Evolutionary conservation across 2,797 vertebrate species (phyloP), one percentile per base, ranked within the genome.

Genomic region (Megaceryle alcyon): DNA sequence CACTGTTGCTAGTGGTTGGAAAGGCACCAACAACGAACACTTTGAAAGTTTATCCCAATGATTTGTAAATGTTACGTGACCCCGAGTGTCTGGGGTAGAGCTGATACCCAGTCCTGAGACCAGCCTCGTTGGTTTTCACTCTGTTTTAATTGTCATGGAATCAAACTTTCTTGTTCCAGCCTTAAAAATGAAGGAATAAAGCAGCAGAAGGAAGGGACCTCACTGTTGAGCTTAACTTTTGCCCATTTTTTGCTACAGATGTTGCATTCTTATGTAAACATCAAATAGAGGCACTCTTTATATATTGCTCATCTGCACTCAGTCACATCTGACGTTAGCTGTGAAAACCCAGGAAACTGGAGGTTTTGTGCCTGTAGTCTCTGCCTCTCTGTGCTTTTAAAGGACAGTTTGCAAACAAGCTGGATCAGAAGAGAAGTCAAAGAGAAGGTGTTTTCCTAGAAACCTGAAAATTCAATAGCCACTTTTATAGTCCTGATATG

Each of bases 1-100:
- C 13, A 0, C 29, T 65, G 16, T 18, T 46, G 8, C 20, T 21
- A 49, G 33, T 0, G 6, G 23, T 3, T 59, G 64, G 65, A 61
- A 61, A 48, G 14, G 41, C 53, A 60, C 21, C 64, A 3, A 1
- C 5, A 31, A 8, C 1, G 14, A 66, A 20, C 10, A 2, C 21
- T 46, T 6, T 43, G 43, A 51, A 53, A 68, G 35, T 13, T 54
- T 13, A 0, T 9, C 6, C 16, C 49, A 19, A 0, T 18, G n/a
- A 20, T 5, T 14, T 68, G 10, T 56, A 43, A 66, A n/a, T 6
- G 10, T 29, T 46, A 7, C 0, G 1, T 20, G 72, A 31, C 9
- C 4, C 8, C 3, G 8, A 8, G 21, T 60, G 75, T 46, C 71
- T 39, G 20, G 48, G n/a, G 35, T 7, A 64, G 35, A 59, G 39